Base-by-base conservation (phyloP, 1,140 invertebrate genomes). In the Drosophila fuyamai region DNA sequence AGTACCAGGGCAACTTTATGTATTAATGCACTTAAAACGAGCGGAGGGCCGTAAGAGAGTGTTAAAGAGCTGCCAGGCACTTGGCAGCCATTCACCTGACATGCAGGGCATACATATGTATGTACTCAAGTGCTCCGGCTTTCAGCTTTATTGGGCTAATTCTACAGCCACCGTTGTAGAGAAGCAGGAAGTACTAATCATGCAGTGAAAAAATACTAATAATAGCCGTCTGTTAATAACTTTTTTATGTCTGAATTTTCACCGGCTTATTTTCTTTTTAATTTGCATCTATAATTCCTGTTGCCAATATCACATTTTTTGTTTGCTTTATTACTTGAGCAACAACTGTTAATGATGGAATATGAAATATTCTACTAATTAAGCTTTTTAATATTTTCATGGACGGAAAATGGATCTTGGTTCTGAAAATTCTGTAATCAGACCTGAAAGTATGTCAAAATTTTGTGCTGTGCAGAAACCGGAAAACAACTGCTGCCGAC, bases 41-140 rank as follows among this genome's bases (percentile, higher is more conserved):
- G 61, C 36, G 27, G 29, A 18, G 55, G 10, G 38, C 44, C 18
- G 72, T 43, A 72, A 88, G 65, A 71, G 76, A 57, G 82, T 86
- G 82, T 88, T 86, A 86, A 85, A 82, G 79, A 82, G 82, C 82
- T 85, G 79, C 50, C 65, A 79, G 53, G 58, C 59, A 66, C 63
- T 79, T 82, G 76, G 48, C 57, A 84, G 65, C 41, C 55, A 71
- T 76, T 76, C 36, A 67, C 73, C 73, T 76, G 73, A 23, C 73
- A 53, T 35, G 51, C 7, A 9, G 51, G 59, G 40, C 46, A 48
- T 32, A n/a, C n/a, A n/a, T n/a, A n/a, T n/a, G n/a, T n/a, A 44
- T 32, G 8, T 41, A 35, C 29, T 50, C 67, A 71, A 44, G 54
- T 47, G 38, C 43, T 38, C 38, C 35, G 50, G n/a, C 67, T 72